phyloP scores from a whole-genome alignment of 2,113 vertebrate species.

The Festucalex cinctus region DNA sequence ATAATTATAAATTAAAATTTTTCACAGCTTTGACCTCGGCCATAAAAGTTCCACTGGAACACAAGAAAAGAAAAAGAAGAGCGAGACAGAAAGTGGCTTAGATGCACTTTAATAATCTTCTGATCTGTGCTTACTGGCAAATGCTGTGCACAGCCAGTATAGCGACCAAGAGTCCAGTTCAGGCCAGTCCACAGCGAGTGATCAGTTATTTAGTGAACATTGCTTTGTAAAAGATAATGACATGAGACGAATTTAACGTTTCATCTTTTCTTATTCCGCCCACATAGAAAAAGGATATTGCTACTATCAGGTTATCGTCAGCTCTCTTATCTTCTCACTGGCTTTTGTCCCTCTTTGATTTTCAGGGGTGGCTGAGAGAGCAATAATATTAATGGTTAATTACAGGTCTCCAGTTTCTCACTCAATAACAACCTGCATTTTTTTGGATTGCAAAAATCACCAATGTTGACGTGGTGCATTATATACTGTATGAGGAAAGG shows the following conservation, averaged over 20 bases:
- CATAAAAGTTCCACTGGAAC: no score
- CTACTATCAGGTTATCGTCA: background rate
- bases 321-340: conserved; percentile 16
- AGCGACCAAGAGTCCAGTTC: no score
- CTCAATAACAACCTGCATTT: no score
- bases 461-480: no score
- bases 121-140: conserved; percentile 19
- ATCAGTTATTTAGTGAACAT: conserved; percentile 1
- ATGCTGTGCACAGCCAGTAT: background rate
- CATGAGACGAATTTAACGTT: conserved; percentile 2
- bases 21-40: background rate
- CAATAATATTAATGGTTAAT: conserved; percentile 4
- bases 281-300: conserved; percentile 4
- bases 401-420: background rate
- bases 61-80: background rate
- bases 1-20: background rate
- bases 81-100: background rate
- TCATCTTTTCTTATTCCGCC: conserved; percentile 19
- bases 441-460: no score
- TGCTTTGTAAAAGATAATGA: conserved; percentile 2
- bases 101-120: conserved; percentile 7
- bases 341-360: conserved; percentile 8
- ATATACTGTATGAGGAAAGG: no score
- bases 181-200: background rate
- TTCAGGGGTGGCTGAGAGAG: no score